A percentile compares a stretch with the other conserved stretches of the same genome.
Evolutionary conservation across 2,113 vertebrate genomes (phyloP).

Genomic region (Ageneiosus marmoratus): DNA sequence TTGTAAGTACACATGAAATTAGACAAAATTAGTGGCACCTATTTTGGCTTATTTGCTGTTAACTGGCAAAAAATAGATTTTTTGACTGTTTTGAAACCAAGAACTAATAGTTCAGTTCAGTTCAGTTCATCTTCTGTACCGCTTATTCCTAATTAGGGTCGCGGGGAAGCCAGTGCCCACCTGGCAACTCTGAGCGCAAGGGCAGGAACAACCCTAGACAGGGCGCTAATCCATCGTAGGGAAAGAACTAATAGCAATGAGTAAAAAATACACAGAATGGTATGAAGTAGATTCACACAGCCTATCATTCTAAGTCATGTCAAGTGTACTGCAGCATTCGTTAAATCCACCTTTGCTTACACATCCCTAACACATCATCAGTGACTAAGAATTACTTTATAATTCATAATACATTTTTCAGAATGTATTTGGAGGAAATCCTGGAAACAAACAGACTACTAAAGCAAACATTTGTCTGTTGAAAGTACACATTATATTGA

Average conservation of each 20-base stretch:
- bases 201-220: no score
- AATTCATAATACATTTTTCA: not conserved
- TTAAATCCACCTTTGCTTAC: not conserved
- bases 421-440: not conserved
- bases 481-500: not conserved
- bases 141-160: no score
- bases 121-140: no score
- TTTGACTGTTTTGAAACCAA: not conserved
- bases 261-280: no score
- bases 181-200: no score
- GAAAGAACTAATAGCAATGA: no score
- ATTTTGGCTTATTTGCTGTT: not conserved
- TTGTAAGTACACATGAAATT: not conserved
- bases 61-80: not conserved
- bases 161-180: no score
- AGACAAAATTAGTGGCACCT: not conserved
- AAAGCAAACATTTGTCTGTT: not conserved
- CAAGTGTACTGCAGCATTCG: not conserved
- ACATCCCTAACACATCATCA: not conserved
- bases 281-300: no score
- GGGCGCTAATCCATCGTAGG: no score
- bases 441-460: not conserved
- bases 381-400: not conserved
- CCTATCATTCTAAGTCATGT: not conserved
- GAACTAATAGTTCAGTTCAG: no score